Evolutionary conservation across 2,797 vertebrate species (phyloP).

Genomic region (Sebastes miniatus): DNA sequence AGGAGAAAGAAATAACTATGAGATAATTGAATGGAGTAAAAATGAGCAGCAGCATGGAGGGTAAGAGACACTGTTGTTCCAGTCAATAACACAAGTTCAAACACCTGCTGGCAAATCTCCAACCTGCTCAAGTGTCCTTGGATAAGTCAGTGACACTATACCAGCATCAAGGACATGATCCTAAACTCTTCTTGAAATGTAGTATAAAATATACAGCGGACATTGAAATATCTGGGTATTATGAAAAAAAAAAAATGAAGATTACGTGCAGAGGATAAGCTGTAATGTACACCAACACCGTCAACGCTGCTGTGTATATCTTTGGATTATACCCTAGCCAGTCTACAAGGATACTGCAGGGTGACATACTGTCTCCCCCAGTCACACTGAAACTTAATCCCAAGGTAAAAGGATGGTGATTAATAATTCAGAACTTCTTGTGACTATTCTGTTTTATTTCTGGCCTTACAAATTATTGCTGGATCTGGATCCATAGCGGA

Average conservation of each 20-base stretch:
- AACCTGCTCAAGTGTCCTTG: conserved; percentile 38
- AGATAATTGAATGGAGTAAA: neutral
- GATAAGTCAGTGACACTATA: conserved; percentile 13
- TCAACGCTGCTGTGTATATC: conserved; percentile 1
- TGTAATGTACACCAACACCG: neutral
- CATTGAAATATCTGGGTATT: neutral
- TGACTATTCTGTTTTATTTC: conserved; percentile 75
- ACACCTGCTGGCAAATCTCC: conserved; percentile 3
- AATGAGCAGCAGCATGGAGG: neutral
- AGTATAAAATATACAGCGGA: neutral
- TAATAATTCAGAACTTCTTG: conserved; percentile 82
- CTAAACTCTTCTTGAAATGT: neutral
- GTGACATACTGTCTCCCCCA: conserved; percentile 57
- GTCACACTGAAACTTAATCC: conserved; percentile 75
- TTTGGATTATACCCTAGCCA: conserved; percentile 24
- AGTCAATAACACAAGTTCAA: conserved; percentile 12
- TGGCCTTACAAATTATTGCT: conserved; percentile 68
- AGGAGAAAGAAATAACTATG: neutral
- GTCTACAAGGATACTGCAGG: conserved; percentile 59
- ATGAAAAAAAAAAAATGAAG: neutral
- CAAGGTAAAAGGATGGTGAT: conserved; percentile 71
- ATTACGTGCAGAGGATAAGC: neutral
- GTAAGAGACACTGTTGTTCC: neutral
- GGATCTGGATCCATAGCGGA: conserved; percentile 59
- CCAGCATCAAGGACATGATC: neutral